Evolutionary conservation across 1,140 invertebrate species (phyloP), one percentile per base, ranked within the genome.

Genomic region (Lethrus apterus): DNA sequence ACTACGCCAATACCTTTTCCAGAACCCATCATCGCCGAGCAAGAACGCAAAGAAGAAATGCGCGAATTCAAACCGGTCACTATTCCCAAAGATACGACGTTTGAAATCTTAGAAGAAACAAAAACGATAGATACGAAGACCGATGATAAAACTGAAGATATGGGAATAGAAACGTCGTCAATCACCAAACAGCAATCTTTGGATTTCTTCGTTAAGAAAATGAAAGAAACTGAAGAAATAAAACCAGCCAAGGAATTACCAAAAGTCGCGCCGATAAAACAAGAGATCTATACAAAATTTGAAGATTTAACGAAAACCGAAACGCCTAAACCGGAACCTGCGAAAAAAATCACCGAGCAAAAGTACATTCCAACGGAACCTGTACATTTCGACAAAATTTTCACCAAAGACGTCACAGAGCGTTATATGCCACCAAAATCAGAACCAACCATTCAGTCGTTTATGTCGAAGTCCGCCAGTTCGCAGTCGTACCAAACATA

Each of bases 161-260:
- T 41, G 11, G 65, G 66, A 21, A 64, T 64, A 50, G 54, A 59
- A 62, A 68, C 60, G 47, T 58, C 54, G 51, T 68, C 58, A 34
- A 66, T 66, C 29, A 62, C 58, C 7, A 70, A 68, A 50, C 61
- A 70, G 58, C 63, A 60, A 44, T 65, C 66, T 18, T 44, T 68
- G 7, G 59, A 68, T 44, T 68, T 58, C 43, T 66, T 66, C 46
- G 63, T 64, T 1, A 62, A 65, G 35, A 68, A 68, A 50, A 63
- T 68, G 31, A 64, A 68, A 51, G 56, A 57, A 50, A 54, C 44
- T 18, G 58, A 55, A 26, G 62, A 66, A 19, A 13, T 51, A 19
- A 20, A 44, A 11, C 51, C 42, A 38, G 52, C 49, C 2, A 67
- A 67, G 48, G 62, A 65, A 48, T 43, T 24, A 13, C 46, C 19